A percentile compares a stretch with the other conserved stretches of the same genome.
Evolutionary conservation across 1,140 invertebrate genomes (phyloP).

Genomic region (Mesaphorura yosii): DNA sequence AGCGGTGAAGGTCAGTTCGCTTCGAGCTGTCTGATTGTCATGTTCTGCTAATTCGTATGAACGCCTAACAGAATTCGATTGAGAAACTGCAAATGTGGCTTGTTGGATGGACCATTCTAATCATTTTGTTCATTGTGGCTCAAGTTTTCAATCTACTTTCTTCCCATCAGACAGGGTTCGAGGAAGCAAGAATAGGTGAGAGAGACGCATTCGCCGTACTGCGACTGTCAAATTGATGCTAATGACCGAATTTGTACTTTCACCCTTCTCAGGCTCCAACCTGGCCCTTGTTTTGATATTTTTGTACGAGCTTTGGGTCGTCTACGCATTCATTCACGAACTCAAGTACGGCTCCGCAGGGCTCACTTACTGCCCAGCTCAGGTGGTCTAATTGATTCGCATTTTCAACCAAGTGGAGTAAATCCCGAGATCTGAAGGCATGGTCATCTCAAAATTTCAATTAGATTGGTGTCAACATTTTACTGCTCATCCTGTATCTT

Average conservation of each 20-base stretch:
- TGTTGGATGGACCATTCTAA: conserved; percentile 12
- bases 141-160: conserved; percentile 19
- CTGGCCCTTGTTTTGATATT: conserved; percentile 6
- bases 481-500: too few relatives aligned
- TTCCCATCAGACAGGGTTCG: background rate
- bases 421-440: background rate
- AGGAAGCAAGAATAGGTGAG: background rate
- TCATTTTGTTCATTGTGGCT: conserved; percentile 8
- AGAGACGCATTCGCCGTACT: too few relatives aligned
- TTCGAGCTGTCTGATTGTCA: background rate
- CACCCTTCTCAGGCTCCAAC: background rate
- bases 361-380: conserved; percentile 21
- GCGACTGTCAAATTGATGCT: background rate
- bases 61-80: background rate
- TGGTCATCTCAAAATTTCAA: too few relatives aligned
- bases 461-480: too few relatives aligned
- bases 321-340: conserved; percentile 19
- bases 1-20: conserved; percentile 13
- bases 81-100: conserved; percentile 17
- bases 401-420: background rate
- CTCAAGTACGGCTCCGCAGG: conserved; percentile 14
- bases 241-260: background rate
- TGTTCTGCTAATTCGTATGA: too few relatives aligned
- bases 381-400: conserved; percentile 13
- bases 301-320: conserved; percentile 26